Conservation (phyloP, 2,113 vertebrate genomes). For the Spea multiplicata region DNA sequence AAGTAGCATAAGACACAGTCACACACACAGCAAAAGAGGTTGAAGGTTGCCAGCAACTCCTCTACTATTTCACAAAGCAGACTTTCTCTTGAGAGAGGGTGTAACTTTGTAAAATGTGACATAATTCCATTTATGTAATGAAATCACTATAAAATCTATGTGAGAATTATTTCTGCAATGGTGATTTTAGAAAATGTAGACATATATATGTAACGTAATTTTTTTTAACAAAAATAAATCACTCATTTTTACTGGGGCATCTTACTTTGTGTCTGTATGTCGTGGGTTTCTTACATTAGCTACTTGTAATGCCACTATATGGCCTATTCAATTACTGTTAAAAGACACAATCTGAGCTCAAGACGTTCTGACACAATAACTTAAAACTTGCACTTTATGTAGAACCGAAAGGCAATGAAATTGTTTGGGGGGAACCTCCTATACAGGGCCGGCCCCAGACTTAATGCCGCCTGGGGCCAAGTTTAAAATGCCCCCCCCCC, state of each 20-base stretch:
- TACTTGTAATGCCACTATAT: too few relatives aligned
- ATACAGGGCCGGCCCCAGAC: too few relatives aligned
- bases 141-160: background rate
- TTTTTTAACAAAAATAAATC: background rate
- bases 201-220: background rate
- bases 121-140: slow-evolving; percentile 11
- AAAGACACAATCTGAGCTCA: too few relatives aligned
- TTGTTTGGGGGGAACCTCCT: too few relatives aligned
- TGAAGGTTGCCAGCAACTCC: background rate
- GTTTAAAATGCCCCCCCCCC: too few relatives aligned
- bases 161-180: background rate
- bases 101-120: slow-evolving; percentile 29
- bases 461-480: too few relatives aligned
- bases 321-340: too few relatives aligned
- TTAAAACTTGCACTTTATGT: too few relatives aligned
- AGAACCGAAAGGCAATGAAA: too few relatives aligned
- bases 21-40: background rate
- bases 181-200: background rate
- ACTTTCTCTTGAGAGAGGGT: slow-evolving; percentile 31
- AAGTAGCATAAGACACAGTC: background rate
- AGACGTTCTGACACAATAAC: too few relatives aligned
- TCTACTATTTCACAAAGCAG: slow-evolving; percentile 30
- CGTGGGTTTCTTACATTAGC: too few relatives aligned
- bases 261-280: too few relatives aligned
- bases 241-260: background rate